Evolutionary conservation across 2,888 invertebrate species (phyloP), one percentile per base, ranked within the genome.

Genomic region (Pharmacophagus antenor): DNA sequence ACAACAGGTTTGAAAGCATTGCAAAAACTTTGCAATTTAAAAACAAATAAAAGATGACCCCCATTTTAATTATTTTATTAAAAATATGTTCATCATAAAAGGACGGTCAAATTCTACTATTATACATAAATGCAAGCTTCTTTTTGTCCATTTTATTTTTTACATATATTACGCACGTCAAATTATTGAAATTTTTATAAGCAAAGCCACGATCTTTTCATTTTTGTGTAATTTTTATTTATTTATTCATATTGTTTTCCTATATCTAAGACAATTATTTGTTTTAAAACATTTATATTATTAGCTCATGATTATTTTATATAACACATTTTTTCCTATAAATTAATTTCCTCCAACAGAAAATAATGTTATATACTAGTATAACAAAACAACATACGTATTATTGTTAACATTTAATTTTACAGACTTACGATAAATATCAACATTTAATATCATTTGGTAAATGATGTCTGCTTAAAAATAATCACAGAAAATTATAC

Each of bases 171-270:
- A 61, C 42, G 56, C 52, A 46, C 31, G 54, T 64, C 56, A 61
- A 41, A 61, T 31, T 27, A 21, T 37, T 63, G 69, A 62, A 58
- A 61, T 57, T 62, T 66, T 65, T 55, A 58, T 73, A 77, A 61
- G 61, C 70, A 79, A 71, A 78, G 81, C 79, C 70, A 76, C 68
- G 72, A 67, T 69, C 6, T 10, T 22, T 10, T 20, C 6, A 42
- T 12, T 23, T n/a, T n/a, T n/a, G n/a, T n/a, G n/a, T n/a, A n/a
- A n/a, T n/a, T n/a, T n/a, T n/a, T n/a, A n/a, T n/a, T n/a, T n/a
- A n/a, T n/a, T n/a, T n/a, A n/a, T n/a, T n/a, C n/a, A n/a, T n/a
- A n/a, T n/a, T n/a, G n/a, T n/a, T n/a, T n/a, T n/a, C n/a, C n/a
- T n/a, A n/a, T n/a, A n/a, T n/a, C n/a, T n/a, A n/a, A n/a, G n/a